Conservation (phyloP, 2,888 invertebrate species). For the Diachrysia chrysitis region DNA sequence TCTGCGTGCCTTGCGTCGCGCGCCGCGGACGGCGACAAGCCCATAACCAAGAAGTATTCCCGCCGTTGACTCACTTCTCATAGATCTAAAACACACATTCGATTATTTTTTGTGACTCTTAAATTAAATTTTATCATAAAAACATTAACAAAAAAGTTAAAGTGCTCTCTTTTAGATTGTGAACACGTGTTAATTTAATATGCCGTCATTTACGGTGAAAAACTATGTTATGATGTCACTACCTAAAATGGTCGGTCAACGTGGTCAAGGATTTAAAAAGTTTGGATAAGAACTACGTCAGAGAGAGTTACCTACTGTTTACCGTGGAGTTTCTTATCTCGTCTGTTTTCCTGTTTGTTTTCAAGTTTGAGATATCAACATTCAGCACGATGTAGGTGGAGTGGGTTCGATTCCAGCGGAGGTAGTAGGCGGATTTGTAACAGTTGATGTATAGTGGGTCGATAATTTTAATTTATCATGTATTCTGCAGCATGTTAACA, state of each 20-base stretch:
- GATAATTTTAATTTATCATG: slow-evolving; percentile 52
- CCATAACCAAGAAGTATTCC: slow-evolving; percentile 53
- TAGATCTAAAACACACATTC: slow-evolving; percentile 57
- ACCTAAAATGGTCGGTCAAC: slow-evolving; percentile 62
- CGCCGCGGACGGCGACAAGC: slow-evolving; percentile 23
- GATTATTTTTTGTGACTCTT: slow-evolving; percentile 59
- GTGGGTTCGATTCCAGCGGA: slow-evolving; percentile 45
- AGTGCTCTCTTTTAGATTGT: slow-evolving; percentile 79
- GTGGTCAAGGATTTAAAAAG: slow-evolving; percentile 52
- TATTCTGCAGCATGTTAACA: slow-evolving; percentile 30
- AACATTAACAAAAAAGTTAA: slow-evolving; percentile 60
- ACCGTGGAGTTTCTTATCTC: slow-evolving; percentile 31
- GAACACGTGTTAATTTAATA: slow-evolving; percentile 77
- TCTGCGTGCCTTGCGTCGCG: slow-evolving; percentile 31
- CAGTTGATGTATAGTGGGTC: slow-evolving; percentile 49
- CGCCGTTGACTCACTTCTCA: slow-evolving; percentile 61
- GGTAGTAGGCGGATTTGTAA: slow-evolving; percentile 52
- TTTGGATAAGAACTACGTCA: slow-evolving; percentile 50
- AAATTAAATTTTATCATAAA: slow-evolving; percentile 63
- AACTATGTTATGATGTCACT: slow-evolving; percentile 79
- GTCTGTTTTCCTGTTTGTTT: slow-evolving; percentile 38
- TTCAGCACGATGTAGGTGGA: slow-evolving; percentile 47
- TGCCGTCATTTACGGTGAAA: slow-evolving; percentile 77
- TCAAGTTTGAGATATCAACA: slow-evolving; percentile 41
- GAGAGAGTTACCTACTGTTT: slow-evolving; percentile 10